Base-by-base conservation (phyloP, 2,797 vertebrate species). In the Myiotriccus ornatus region DNA sequence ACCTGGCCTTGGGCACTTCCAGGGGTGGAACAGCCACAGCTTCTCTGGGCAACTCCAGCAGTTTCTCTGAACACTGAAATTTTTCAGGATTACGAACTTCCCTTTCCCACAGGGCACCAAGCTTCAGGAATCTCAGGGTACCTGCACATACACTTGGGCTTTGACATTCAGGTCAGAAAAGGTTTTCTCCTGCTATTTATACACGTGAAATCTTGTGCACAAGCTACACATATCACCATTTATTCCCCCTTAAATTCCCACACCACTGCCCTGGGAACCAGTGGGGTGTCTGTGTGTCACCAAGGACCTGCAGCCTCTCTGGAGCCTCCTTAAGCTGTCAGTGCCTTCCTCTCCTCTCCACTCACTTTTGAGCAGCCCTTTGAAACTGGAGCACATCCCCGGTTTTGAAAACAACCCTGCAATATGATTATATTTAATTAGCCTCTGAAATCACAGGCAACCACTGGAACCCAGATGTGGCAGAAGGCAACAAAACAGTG, bases 391-490 rank as follows among this genome's bases (percentile, higher is more conserved):
- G 59, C 50, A 69, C 74, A 12, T 17, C n/a, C 22, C 28, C 15
- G 19, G 2, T 56, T 62, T 84, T 79, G 69, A 84, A 84, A 91
- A 76, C 28, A 84, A 88, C 69, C 86, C 78, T 59, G 70, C 70
- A 79, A 16, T 11, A 52, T 25, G 70, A 93, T 76, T 62, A 28
- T 67, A 77, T 20, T 83, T 86, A 69, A 90, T 93, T 89, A 89
- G 77, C 80, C 70, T 89, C 77, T 56, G 62, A 76, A 93, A 70
- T 49, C 70, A 34, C 80, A 89, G 70, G 70, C 80, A 84, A 24
- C 44, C 63, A 37, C 74, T 91, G 93, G 74, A 57, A 75, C 56
- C 90, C 94, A 94, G 84, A 96, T 90, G 93, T 90, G 78, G 18
- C 8, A 10, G 50, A 28, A 65, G 73, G 59, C 28, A 69, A 24